These are phyloP conservation scores for Gambusia holbrooki DNA, from an alignment of 2,113 vertebrate genomes.

Conservation along the genomic window DNA sequence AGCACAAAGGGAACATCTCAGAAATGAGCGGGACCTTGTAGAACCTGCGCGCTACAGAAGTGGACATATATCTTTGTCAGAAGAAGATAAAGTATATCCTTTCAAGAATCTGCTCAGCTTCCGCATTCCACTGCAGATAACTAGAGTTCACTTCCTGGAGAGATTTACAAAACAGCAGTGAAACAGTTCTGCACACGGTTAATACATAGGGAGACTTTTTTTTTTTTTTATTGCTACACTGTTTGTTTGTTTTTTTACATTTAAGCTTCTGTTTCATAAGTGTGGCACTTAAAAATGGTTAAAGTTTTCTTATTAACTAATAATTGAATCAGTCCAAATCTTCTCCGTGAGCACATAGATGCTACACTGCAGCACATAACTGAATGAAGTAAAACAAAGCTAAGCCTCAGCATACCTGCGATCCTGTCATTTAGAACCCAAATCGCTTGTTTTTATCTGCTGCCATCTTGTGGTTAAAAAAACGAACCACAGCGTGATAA, in stretches of 20 bases:
- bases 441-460: conserved; percentile 41
- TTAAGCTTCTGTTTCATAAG: neutral
- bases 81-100: conserved; percentile 50
- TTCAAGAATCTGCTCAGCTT: conserved; percentile 48
- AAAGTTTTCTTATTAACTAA: neutral
- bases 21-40: conserved; percentile 16
- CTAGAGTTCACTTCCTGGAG: conserved; percentile 28
- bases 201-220: neutral
- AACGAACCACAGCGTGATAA: conserved; percentile 6
- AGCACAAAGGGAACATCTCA: conserved; percentile 22
- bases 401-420: neutral
- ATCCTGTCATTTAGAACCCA: neutral
- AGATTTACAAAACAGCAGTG: conserved; percentile 23
- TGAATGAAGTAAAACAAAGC: conserved; percentile 14
- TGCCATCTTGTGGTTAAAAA: conserved; percentile 62
- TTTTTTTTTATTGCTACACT: neutral
- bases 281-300: neutral
- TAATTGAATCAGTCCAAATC: neutral
- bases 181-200: conserved; percentile 13
- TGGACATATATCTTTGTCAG: conserved; percentile 53
- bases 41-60: neutral
- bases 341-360: neutral
- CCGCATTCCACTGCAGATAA: conserved; percentile 40
- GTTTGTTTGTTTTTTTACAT: neutral
- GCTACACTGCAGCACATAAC: neutral